These are phyloP conservation scores for Spheniscus mendiculus DNA, from an alignment of 2,113 vertebrate genomes.

Conservation along the genomic window DNA sequence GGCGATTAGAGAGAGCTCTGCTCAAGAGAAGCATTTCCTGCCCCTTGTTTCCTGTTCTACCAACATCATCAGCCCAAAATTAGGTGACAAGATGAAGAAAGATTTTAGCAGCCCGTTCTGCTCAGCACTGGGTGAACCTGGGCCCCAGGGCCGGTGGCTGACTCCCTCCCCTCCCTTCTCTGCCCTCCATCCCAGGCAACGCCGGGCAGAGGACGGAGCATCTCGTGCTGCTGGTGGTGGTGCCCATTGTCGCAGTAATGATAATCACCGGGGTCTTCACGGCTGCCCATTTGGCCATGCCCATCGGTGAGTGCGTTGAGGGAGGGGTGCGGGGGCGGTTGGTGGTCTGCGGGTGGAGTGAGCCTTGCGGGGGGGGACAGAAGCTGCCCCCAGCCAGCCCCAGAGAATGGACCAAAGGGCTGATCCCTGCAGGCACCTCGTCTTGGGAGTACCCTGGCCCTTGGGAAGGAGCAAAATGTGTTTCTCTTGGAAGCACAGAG, in stretches of 20 bases:
- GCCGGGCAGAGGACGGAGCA: fast-evolving
- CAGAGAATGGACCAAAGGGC: fast-evolving
- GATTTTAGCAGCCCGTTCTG: not conserved
- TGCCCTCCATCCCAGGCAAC: not conserved
- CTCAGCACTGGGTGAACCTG: not conserved
- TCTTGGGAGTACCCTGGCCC: not conserved
- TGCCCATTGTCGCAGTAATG: fast-evolving
- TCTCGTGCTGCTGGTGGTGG: not conserved
- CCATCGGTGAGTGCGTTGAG: fast-evolving
- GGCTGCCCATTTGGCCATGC: fast-evolving
- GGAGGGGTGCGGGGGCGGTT: not conserved
- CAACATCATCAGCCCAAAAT: not conserved
- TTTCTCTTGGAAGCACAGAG: not conserved
- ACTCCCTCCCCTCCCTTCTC: not conserved
- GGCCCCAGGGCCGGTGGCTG: fast-evolving
- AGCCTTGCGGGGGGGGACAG: fast-evolving
- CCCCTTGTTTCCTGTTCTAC: not conserved
- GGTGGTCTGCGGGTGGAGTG: fast-evolving
- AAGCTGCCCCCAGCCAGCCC: not conserved
- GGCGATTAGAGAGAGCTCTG: not conserved
- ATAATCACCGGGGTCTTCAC: fast-evolving
- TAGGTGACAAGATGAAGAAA: not conserved
- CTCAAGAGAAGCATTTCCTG: not conserved
- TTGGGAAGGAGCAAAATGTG: fast-evolving
- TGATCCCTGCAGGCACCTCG: fast-evolving